Evolutionary conservation across 2,797 vertebrate species (phyloP).

Genomic region (Etheostoma nigrum): DNA sequence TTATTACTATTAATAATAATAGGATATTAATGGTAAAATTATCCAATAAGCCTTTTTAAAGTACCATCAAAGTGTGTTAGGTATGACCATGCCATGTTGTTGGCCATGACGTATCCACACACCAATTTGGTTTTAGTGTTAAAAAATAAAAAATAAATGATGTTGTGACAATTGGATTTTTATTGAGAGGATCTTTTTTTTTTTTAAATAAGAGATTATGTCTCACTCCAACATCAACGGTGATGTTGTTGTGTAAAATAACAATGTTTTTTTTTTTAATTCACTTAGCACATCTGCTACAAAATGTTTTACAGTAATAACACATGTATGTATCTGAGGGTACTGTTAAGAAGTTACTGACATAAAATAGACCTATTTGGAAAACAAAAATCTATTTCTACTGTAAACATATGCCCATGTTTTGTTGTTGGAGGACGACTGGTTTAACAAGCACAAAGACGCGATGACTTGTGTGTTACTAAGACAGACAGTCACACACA

Average conservation of each 20-base stretch:
- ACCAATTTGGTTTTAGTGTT: no score
- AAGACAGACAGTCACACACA: conserved; percentile 43
- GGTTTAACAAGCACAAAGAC: conserved; percentile 18
- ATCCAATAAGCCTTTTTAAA: background rate
- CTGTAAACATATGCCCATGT: conserved; percentile 6
- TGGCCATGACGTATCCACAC: background rate
- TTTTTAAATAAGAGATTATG: background rate
- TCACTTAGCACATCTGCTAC: no score
- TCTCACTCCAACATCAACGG: background rate
- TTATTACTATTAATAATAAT: no score
- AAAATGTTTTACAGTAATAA: no score
- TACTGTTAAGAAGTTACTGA: background rate
- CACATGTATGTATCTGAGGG: no score
- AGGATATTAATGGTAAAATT: no score
- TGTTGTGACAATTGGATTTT: no score
- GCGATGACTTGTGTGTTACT: conserved; percentile 39
- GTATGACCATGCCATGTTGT: no score
- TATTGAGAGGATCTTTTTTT: background rate
- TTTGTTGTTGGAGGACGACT: conserved; percentile 11
- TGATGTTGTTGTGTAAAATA: background rate
- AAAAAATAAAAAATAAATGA: no score
- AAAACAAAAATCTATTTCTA: background rate
- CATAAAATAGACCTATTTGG: background rate
- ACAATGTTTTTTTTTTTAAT: no score
- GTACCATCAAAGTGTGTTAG: background rate